Conservation (phyloP, 2,797 vertebrate species). For the Odontamblyopus rebecca region DNA sequence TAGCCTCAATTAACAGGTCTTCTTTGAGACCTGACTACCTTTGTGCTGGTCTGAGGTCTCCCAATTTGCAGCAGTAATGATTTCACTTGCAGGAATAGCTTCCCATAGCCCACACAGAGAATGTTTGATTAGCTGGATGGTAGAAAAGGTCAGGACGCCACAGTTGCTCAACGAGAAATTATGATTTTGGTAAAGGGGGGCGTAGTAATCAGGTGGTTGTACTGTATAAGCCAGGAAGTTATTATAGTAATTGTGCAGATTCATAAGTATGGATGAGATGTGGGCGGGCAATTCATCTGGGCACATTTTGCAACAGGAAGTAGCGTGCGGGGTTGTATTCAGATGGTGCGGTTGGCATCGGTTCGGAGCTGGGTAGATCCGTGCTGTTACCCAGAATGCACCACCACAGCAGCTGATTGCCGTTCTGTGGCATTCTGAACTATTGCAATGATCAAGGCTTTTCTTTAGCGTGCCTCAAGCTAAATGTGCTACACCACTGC, state of each 20-base stretch:
- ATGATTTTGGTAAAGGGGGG: slow-evolving; percentile 13
- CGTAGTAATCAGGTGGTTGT: slow-evolving; percentile 56
- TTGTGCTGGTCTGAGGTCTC: slow-evolving; percentile 39
- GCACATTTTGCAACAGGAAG: slow-evolving; percentile 50
- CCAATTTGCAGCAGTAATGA: slow-evolving; percentile 63
- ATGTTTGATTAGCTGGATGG: slow-evolving; percentile 54
- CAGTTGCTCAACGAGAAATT: slow-evolving; percentile 27
- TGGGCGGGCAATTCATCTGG: slow-evolving; percentile 41
- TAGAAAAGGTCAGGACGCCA: slow-evolving; percentile 55
- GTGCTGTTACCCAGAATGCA: slow-evolving; percentile 58
- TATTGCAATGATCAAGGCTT: slow-evolving; percentile 56
- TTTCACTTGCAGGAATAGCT: slow-evolving; percentile 53
- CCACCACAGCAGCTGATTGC: slow-evolving; percentile 61
- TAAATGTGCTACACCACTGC: slow-evolving; percentile 21
- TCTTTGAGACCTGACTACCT: slow-evolving; percentile 49
- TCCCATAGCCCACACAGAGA: slow-evolving; percentile 40
- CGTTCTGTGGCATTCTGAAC: slow-evolving; percentile 35
- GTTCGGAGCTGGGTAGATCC: slow-evolving; percentile 36
- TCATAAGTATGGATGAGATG: slow-evolving; percentile 19
- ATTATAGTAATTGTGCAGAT: slow-evolving; percentile 55
- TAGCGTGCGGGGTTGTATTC: slow-evolving; percentile 45
- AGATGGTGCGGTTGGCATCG: slow-evolving; percentile 48
- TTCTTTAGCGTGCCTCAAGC: slow-evolving; percentile 39
- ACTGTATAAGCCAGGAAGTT: slow-evolving; percentile 51
- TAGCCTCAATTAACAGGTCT: slow-evolving; percentile 54